Conservation (phyloP, 2,797 vertebrate species). For the Alfaro cultratus region DNA sequence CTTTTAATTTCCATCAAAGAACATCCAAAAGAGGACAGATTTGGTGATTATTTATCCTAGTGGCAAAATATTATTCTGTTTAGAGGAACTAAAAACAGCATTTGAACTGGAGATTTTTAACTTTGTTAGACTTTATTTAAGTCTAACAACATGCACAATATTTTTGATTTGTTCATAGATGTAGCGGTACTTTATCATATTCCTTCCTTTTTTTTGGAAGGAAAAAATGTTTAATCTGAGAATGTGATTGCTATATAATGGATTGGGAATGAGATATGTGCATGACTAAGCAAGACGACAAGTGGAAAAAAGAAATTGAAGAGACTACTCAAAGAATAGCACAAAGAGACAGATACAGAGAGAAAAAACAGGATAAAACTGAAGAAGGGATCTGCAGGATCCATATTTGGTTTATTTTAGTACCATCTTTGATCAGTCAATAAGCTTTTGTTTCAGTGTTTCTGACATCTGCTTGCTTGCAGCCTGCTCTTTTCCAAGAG, state of each 20-base stretch:
- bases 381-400: conserved; percentile 18
- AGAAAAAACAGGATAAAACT: conserved; percentile 19
- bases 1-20: neutral
- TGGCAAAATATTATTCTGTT: no score
- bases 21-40: neutral
- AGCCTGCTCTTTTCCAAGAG: neutral
- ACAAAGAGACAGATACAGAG: conserved; percentile 7
- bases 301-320: conserved; percentile 8
- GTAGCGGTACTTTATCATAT: no score
- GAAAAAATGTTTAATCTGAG: conserved; percentile 3
- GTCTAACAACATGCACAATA: neutral
- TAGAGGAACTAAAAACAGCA: neutral
- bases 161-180: neutral
- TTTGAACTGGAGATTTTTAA: neutral
- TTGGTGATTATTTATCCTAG: neutral
- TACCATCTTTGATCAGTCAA: conserved; percentile 18
- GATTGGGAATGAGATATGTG: conserved; percentile 29
- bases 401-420: conserved; percentile 34
- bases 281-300: neutral
- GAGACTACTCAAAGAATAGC: neutral
- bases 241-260: conserved; percentile 20
- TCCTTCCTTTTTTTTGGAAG: no score
- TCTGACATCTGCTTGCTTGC: neutral
- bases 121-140: neutral
- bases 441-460: conserved; percentile 7